Evolutionary conservation across 2,113 vertebrate genomes (phyloP).

Genomic region (Charadrius vociferus): DNA sequence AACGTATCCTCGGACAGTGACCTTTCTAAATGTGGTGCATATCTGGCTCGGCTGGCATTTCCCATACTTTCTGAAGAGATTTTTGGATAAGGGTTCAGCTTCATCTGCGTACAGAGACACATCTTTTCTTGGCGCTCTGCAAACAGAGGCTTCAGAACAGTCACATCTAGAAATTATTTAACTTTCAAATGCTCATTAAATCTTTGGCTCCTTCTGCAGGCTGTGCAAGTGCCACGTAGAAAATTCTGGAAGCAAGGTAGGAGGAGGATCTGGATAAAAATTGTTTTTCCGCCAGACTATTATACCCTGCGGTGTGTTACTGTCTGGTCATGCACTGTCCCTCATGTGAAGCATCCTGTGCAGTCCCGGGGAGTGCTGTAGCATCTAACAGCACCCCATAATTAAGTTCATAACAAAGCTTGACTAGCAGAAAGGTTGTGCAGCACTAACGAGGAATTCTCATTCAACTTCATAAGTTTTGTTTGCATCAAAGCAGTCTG

Average conservation of each 20-base stretch:
- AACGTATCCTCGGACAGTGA: neutral
- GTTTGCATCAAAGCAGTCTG: neutral
- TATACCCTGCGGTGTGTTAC: neutral
- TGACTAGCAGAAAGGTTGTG: neutral
- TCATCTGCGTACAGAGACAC: neutral
- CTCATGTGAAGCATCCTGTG: neutral
- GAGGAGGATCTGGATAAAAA: neutral
- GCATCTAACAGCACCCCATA: neutral
- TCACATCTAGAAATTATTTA: slow-evolving; percentile 23
- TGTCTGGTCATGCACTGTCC: neutral
- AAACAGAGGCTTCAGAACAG: slow-evolving; percentile 36
- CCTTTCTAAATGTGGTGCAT: neutral
- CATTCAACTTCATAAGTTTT: neutral
- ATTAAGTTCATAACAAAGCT: neutral
- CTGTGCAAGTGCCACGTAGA: neutral
- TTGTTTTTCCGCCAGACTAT: neutral
- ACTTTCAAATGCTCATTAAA: slow-evolving; percentile 44
- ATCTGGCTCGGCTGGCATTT: neutral
- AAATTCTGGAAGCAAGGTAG: neutral
- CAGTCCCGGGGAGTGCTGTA: neutral
- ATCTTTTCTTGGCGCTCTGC: neutral
- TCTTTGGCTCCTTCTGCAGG: slow-evolving; percentile 14
- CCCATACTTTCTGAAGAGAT: neutral
- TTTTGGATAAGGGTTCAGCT: neutral
- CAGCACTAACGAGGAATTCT: neutral